Evolutionary conservation across 2,113 vertebrate genomes (phyloP).

Genomic region (Scalopus aquaticus): DNA sequence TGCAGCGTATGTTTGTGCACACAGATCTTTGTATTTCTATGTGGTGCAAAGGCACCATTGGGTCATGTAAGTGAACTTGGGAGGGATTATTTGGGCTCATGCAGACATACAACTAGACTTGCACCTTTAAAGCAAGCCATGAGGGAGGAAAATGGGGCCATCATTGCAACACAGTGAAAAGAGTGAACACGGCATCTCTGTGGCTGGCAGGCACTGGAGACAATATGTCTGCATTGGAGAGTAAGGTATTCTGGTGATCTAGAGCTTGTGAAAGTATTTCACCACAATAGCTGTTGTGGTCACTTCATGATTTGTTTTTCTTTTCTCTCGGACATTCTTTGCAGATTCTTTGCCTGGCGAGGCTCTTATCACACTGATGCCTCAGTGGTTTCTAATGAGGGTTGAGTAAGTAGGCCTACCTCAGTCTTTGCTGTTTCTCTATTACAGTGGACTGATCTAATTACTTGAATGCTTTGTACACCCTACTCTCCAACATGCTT

Average conservation of each 20-base stretch:
- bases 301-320: neutral
- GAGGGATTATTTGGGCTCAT: neutral
- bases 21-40: neutral
- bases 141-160: neutral
- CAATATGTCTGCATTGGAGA: neutral
- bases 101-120: neutral
- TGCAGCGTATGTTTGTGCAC: neutral
- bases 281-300: neutral
- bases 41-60: neutral
- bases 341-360: neutral
- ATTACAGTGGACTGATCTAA: neutral
- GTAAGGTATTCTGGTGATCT: neutral
- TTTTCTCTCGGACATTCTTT: neutral
- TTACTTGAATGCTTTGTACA: neutral
- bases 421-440: neutral
- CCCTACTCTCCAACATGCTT: neutral
- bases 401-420: neutral
- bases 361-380: neutral
- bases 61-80: neutral
- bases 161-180: neutral
- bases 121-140: neutral
- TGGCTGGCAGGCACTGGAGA: neutral
- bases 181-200: neutral
- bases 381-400: neutral
- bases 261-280: neutral